phyloP scores from a whole-genome alignment of 2,113 vertebrate genomes.

The Laterallus jamaicensis region DNA sequence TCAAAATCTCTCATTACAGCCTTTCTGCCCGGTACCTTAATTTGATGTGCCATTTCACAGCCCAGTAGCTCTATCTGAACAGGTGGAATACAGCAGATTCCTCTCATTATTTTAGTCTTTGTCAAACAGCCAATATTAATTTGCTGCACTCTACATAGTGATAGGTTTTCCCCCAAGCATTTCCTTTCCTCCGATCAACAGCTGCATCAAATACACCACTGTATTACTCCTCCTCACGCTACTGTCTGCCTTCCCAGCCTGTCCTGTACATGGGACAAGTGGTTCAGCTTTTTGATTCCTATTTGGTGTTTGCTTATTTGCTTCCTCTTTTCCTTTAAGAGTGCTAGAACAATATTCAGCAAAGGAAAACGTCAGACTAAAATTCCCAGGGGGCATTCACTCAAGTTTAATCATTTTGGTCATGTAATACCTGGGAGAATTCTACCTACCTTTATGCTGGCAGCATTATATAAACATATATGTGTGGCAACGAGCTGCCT shows the following conservation, averaged over 20 bases:
- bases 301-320: neutral
- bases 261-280: rapidly evolving
- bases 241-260: neutral
- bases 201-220: neutral
- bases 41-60: neutral
- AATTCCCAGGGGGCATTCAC: neutral
- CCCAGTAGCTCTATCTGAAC: neutral
- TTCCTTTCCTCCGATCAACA: neutral
- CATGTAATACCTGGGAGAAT: neutral
- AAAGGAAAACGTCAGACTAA: neutral
- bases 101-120: neutral
- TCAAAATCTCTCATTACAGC: neutral
- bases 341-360: neutral
- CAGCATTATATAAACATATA: neutral
- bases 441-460: neutral
- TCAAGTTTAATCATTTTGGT: neutral
- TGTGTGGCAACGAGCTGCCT: neutral
- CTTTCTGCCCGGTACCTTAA: neutral
- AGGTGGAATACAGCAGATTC: neutral
- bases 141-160: neutral
- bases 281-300: neutral
- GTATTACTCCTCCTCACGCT: neutral
- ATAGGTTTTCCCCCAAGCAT: neutral
- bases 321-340: neutral
- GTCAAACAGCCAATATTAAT: neutral